Base-by-base conservation (phyloP, 2,113 vertebrate species). In the Oplegnathus fasciatus region DNA sequence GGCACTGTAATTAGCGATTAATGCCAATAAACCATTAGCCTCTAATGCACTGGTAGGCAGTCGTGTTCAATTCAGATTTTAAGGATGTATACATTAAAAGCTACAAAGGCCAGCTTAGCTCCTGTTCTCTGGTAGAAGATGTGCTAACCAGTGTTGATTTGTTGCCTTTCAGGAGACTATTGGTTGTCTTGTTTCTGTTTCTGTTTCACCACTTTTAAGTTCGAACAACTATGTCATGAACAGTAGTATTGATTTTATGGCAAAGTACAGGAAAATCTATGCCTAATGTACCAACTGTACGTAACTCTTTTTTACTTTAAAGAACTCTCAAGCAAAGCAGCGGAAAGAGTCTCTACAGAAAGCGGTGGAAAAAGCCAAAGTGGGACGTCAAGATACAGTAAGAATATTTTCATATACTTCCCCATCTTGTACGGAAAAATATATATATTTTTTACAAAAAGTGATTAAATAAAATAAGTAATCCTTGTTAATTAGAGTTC, bases 361-460 rank as follows among this genome's bases (percentile, higher is more conserved):
- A 83, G 95, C 70, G 17, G 94, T 97, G 3, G 95, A 97, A 73
- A 97, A 97, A 87, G 96, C 96, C 2, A 98, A 96, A 96, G 87
- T 96, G 70, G 98, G 98, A 91, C 97, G 98, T 37, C 91, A 97
- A 85, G 95, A 98, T 80, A 98, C 97, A 7, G 98, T 99, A 96
- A 95, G 96, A 93, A 73, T 9, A 52, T 54, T 18, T 55, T 32
- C 5, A 28, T 14, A 3, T 40, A 2, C 20, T 44, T 30, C 2
- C 13, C 0, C 18, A 17, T n/a, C 6, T 55, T 54, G n/a, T 60
- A 52, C 4, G 0, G 7, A 28, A 28, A 69, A 7, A 37, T 42
- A 6, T 2, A 6, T 30, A 0, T 28, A 2, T n/a, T 34, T 42
- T 48, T 52, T 8, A 37, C 6, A n/a, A n/a, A 9, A 46, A 0